Evolutionary conservation across 2,888 invertebrate species (phyloP).

Genomic region (Dendrolimus pini): DNA sequence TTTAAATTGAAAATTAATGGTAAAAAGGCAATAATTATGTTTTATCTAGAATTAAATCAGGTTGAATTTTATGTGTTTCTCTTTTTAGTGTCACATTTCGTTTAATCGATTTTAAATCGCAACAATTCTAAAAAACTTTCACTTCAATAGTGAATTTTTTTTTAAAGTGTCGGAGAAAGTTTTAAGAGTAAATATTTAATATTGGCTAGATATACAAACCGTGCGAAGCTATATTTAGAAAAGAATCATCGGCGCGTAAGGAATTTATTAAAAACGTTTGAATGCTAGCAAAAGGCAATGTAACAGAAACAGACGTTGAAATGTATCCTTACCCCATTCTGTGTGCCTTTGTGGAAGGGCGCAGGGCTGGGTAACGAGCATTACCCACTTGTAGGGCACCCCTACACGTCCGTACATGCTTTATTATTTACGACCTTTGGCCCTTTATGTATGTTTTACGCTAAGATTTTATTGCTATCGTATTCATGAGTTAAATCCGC

Average conservation of each 20-base stretch:
- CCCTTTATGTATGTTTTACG: conserved; percentile 70
- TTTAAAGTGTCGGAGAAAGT: no score
- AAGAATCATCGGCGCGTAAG: conserved; percentile 28
- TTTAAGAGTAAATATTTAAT: no score
- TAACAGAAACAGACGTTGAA: conserved; percentile 57
- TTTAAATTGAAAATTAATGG: no score
- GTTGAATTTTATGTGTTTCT: no score
- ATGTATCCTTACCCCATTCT: conserved; percentile 66
- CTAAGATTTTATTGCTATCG: conserved; percentile 71
- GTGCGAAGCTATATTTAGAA: no score
- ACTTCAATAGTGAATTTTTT: no score
- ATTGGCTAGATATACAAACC: no score
- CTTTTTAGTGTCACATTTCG: no score
- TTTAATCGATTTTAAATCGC: no score
- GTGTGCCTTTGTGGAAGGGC: conserved; percentile 61
- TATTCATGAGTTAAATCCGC: conserved; percentile 64
- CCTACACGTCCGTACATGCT: conserved; percentile 56
- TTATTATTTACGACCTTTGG: conserved; percentile 70
- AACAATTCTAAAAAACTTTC: no score
- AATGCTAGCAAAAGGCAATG: conserved; percentile 40
- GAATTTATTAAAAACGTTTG: conserved; percentile 47
- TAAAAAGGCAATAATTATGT: no score
- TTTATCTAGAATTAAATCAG: no score
- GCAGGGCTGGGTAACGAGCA: conserved; percentile 59
- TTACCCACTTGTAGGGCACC: conserved; percentile 54